Conservation (phyloP, 2,797 vertebrate genomes). For the Geotrypetes seraphini region DNA sequence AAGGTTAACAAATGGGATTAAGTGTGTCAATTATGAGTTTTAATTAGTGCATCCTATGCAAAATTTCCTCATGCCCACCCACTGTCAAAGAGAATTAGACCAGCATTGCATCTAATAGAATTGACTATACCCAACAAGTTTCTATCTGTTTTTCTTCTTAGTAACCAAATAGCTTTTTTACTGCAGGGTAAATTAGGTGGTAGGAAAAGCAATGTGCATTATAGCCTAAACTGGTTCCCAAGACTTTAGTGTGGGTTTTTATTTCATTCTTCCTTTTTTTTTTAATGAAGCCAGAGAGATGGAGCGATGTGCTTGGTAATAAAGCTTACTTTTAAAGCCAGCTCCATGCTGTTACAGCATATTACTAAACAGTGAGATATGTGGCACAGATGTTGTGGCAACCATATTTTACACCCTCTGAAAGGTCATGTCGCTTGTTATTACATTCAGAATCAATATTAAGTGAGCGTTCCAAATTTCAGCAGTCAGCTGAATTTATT, state of each 20-base stretch:
- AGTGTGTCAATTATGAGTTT: background rate
- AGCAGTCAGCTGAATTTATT: slow-evolving; percentile 68
- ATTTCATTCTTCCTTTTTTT: no score
- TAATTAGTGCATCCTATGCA: background rate
- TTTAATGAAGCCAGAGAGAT: slow-evolving; percentile 54
- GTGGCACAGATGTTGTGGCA: slow-evolving; percentile 72
- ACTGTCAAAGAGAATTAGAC: background rate
- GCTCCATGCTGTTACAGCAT: slow-evolving; percentile 66
- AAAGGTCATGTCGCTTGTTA: slow-evolving; percentile 72
- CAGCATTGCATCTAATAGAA: slow-evolving; percentile 5
- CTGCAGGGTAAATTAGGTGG: slow-evolving; percentile 27
- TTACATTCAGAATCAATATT: slow-evolving; percentile 72
- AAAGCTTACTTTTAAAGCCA: slow-evolving; percentile 64
- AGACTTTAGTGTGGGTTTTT: slow-evolving; percentile 23
- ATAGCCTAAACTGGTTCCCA: slow-evolving; percentile 16
- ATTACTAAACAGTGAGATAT: slow-evolving; percentile 71
- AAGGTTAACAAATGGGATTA: background rate
- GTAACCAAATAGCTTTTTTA: slow-evolving; percentile 15
- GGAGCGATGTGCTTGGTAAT: slow-evolving; percentile 61
- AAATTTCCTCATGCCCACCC: background rate
- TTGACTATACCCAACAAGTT: background rate
- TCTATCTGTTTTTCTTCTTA: background rate
- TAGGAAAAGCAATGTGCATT: slow-evolving; percentile 17
- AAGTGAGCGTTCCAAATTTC: slow-evolving; percentile 69
- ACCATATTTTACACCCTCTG: slow-evolving; percentile 69